These are phyloP conservation scores for Hippotragus niger DNA, from an alignment of 2,113 vertebrate genomes.

Conservation along the genomic window DNA sequence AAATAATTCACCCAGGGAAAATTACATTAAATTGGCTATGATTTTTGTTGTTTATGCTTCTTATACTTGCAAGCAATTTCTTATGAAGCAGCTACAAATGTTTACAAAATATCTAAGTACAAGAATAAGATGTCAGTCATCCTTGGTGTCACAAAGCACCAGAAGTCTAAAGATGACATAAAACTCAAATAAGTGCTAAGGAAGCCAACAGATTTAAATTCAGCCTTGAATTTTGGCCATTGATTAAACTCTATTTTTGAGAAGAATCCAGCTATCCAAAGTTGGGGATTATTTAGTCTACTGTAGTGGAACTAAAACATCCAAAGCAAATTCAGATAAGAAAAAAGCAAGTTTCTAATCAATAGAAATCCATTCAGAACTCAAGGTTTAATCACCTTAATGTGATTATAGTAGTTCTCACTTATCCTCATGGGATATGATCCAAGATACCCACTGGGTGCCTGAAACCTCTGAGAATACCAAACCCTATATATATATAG, in stretches of 20 bases:
- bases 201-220: conserved; percentile 35
- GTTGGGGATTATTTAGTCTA: not conserved
- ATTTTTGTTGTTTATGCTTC: conserved; percentile 16
- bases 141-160: conserved; percentile 30
- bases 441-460: not conserved
- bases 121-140: conserved; percentile 24
- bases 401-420: not conserved
- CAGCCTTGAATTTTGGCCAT: not conserved
- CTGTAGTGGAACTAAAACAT: not conserved
- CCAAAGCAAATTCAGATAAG: not conserved
- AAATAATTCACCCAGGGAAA: conserved; percentile 58
- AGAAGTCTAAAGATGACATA: conserved; percentile 43
- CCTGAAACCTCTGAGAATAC: not conserved
- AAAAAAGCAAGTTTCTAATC: not conserved
- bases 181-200: conserved; percentile 42
- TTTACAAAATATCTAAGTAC: conserved; percentile 59
- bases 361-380: not conserved
- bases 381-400: not conserved
- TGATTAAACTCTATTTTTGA: not conserved
- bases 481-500: not conserved
- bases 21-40: not conserved
- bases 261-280: not conserved
- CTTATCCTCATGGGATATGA: not conserved
- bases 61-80: conserved; percentile 24
- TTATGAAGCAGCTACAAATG: conserved; percentile 46